These are phyloP conservation scores for Exephanes ischioxanthus DNA, from an alignment of 2,888 invertebrate genomes.

Conservation along the genomic window DNA sequence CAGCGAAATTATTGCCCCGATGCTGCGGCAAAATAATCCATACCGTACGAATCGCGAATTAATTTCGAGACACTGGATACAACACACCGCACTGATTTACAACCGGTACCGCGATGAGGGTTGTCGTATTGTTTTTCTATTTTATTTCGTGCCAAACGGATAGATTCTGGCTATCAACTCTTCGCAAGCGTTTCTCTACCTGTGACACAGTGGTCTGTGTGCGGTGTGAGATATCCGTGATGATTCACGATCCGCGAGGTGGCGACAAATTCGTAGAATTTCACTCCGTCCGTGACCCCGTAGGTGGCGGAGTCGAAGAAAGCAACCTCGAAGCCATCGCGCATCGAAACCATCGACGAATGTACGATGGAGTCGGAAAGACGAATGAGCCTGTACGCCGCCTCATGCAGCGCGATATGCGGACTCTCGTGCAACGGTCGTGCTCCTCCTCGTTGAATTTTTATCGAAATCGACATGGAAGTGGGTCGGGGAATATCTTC, in stretches of 20 bases:
- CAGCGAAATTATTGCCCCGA: constrained; percentile 34
- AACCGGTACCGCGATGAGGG: constrained; percentile 7
- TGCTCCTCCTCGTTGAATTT: constrained; percentile 21
- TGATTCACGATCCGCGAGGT: neutral
- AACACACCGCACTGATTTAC: constrained; percentile 52
- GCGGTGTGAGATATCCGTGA: neutral
- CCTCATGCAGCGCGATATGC: constrained; percentile 26
- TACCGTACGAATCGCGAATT: constrained; percentile 49
- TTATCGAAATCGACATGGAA: constrained; percentile 52
- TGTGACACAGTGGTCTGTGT: neutral
- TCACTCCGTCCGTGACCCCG: neutral
- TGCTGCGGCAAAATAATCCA: constrained; percentile 41
- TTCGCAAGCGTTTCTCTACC: neutral
- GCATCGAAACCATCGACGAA: constrained; percentile 5
- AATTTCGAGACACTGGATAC: constrained; percentile 45
- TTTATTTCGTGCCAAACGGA: neutral
- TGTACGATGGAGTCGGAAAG: neutral
- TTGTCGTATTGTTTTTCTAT: constrained; percentile 50
- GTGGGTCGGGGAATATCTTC: constrained; percentile 61
- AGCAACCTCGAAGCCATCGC: neutral
- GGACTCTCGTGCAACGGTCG: constrained; percentile 4
- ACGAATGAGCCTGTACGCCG: constrained; percentile 5
- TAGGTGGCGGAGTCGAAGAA: neutral
- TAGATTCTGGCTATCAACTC: constrained; percentile 13
- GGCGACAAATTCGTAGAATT: neutral